Evolutionary conservation across 2,113 vertebrate genomes (phyloP).

Genomic region (Hyla sarda): DNA sequence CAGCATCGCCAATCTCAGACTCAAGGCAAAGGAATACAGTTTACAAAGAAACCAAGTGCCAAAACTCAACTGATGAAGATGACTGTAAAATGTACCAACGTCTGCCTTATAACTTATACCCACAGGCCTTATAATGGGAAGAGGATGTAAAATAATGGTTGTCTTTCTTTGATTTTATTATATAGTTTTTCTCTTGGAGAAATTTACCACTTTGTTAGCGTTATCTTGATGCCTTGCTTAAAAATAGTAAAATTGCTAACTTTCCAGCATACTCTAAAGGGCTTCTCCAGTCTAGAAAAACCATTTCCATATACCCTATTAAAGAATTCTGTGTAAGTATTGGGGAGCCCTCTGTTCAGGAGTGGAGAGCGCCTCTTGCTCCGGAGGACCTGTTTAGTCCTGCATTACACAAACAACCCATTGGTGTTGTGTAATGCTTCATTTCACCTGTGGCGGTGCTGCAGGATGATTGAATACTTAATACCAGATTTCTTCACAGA

Average conservation of each 20-base stretch:
- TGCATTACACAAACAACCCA: no score
- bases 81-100: slow-evolving; percentile 66
- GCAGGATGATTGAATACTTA: no score
- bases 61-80: slow-evolving; percentile 90
- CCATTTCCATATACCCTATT: no score
- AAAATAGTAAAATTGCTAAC: background rate
- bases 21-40: slow-evolving; percentile 99
- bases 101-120: slow-evolving; percentile 69
- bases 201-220: slow-evolving; percentile 67
- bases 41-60: slow-evolving; percentile 96
- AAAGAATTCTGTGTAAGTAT: no score
- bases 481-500: no score
- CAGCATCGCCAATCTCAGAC: slow-evolving; percentile 99
- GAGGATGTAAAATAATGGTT: slow-evolving; percentile 69
- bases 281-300: no score
- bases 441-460: no score
- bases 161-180: background rate
- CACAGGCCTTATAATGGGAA: slow-evolving; percentile 69
- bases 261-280: no score
- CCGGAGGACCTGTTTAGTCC: no score
- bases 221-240: slow-evolving; percentile 74
- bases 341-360: no score
- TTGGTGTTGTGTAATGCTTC: no score
- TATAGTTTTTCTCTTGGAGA: slow-evolving; percentile 65
- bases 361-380: no score